These are phyloP conservation scores for Telmatochromis sp. DNA, from an alignment of 2,113 vertebrate species.

Conservation along the genomic window DNA sequence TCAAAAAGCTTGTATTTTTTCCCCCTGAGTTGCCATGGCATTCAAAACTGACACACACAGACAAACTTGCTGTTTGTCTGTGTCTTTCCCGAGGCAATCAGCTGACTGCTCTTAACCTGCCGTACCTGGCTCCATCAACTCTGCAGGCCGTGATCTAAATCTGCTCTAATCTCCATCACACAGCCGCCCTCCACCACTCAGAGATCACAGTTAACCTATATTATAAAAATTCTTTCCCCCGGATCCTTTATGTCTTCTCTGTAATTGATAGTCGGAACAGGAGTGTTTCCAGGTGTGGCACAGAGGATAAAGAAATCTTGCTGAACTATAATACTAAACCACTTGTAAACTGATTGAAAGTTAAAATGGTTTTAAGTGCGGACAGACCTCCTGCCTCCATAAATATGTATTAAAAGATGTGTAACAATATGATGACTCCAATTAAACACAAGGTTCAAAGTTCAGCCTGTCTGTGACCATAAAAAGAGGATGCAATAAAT, in stretches of 20 bases:
- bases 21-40: neutral
- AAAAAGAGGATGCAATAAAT: neutral
- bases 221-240: neutral
- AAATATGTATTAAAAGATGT: neutral
- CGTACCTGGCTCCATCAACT: slow-evolving; percentile 29
- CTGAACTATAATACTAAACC: neutral
- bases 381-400: neutral
- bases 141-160: slow-evolving; percentile 39
- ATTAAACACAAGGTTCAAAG: neutral
- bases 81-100: neutral
- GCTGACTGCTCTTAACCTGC: slow-evolving; percentile 29
- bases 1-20: neutral
- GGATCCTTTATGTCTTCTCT: neutral
- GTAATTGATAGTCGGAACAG: neutral
- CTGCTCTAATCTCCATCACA: slow-evolving; percentile 61
- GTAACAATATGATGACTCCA: neutral
- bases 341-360: neutral
- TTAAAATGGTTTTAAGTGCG: neutral
- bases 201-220: neutral
- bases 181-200: neutral
- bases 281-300: neutral
- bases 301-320: neutral
- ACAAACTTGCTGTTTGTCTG: neutral
- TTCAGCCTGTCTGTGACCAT: neutral
- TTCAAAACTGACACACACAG: neutral